Conservation (phyloP, 2,113 vertebrate species). For the Tragelaphus imberbis region DNA sequence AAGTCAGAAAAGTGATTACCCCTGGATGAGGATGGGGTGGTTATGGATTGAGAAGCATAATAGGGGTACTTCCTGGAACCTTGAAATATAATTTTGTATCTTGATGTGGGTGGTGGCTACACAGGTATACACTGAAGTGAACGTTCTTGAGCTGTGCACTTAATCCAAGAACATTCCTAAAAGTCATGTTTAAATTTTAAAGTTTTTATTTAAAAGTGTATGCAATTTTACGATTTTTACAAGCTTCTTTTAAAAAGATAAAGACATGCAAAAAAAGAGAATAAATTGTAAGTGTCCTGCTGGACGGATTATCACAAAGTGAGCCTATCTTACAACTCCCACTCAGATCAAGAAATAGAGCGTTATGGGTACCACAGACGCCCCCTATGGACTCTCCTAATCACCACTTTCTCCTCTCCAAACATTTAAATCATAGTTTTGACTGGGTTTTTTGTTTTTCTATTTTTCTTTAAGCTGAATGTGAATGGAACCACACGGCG, state of each 20-base stretch:
- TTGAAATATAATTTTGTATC: background rate
- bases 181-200: background rate
- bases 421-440: background rate
- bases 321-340: background rate
- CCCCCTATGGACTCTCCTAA: no score
- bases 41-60: background rate
- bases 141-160: background rate
- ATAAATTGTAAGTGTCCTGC: background rate
- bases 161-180: background rate
- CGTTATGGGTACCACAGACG: background rate
- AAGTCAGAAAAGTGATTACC: background rate
- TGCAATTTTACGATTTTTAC: background rate
- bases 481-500: background rate
- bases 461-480: background rate
- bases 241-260: background rate
- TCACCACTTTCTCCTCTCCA: background rate
- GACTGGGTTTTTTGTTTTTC: background rate
- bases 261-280: background rate
- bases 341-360: background rate
- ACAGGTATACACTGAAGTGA: background rate
- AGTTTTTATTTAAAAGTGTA: background rate
- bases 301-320: background rate
- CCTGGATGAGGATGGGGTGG: background rate
- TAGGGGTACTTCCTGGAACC: background rate
- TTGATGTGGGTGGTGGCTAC: background rate